Evolutionary conservation across 1,140 invertebrate species (phyloP), one percentile per base, ranked within the genome.

Genomic region (Cyphomyrmex costatus): DNA sequence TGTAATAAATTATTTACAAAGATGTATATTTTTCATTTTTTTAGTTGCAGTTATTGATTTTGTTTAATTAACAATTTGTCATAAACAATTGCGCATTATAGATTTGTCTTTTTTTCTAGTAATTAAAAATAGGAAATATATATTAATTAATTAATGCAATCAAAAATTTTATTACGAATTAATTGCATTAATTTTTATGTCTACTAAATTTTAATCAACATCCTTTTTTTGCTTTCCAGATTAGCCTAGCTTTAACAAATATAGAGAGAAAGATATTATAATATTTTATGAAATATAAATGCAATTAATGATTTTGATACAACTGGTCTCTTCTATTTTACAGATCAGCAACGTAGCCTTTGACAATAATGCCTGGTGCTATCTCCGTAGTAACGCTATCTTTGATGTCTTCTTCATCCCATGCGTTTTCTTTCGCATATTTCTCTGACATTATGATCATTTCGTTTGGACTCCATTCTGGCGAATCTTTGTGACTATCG

Each of bases 261-360:
- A 71, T 2, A 21, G 14, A 58, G 2, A 56, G 5, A 80, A 1
- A 80, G 7, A 56, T 19, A n/a, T n/a, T n/a, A n/a, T n/a, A 24
- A 12, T 36, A 36, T 42, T 56, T 68, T 19, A 53, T 27, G 36
- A 49, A 63, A 42, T 36, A 77, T 65, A 56, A n/a, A 53, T 27
- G 19, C 4, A 71, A 71, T 46, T 78, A 46, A 71, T 73, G 36
- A 30, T 46, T 46, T 30, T 73, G 6, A 58, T 71, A 19, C n/a
- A 70, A 68, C 8, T n/a, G 33, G n/a, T 46, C 24, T 46, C 12
- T 46, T 3, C 3, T 51, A 21, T 6, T 94, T 96, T 96, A 97
- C 87, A 97, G 95, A 91, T 97, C 97, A 21, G 96, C 95, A 21
- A 96, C 96, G 63, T 96, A 95, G n/a, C 97, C 97, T 92, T 97